phyloP scores from a whole-genome alignment of 2,888 invertebrate genomes.

The Eilema sororculum region DNA sequence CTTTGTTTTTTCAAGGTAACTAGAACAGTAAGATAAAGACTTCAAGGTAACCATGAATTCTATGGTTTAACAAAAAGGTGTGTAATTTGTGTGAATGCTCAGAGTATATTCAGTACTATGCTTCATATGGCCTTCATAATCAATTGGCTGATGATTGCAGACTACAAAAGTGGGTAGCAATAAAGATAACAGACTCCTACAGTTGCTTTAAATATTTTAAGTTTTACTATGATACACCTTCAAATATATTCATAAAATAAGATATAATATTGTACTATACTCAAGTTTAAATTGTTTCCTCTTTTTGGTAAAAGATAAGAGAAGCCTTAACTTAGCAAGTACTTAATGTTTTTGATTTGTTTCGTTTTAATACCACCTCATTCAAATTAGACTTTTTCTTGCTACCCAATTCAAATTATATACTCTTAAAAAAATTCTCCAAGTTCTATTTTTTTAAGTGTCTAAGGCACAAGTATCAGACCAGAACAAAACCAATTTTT shows the following conservation, averaged over 20 bases:
- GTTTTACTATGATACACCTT: background rate
- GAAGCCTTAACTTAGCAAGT: background rate
- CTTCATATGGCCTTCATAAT: constrained; percentile 53
- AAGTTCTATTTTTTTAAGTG: background rate
- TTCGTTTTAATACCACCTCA: background rate
- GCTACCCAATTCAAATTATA: background rate
- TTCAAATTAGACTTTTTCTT: background rate
- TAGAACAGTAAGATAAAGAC: no score
- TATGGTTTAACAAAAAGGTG: constrained; percentile 46
- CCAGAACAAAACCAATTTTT: background rate
- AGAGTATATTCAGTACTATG: constrained; percentile 49
- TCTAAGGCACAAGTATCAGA: background rate
- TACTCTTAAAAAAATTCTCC: background rate
- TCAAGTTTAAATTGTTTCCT: background rate
- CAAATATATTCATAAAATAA: background rate
- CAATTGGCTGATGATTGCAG: constrained; percentile 49
- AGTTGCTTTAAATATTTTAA: background rate
- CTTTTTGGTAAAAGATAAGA: background rate
- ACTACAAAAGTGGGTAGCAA: constrained; percentile 30
- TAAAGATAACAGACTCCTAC: background rate
- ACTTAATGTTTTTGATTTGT: background rate
- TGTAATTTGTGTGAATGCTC: constrained; percentile 54
- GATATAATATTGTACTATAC: background rate
- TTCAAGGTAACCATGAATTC: constrained; percentile 46
- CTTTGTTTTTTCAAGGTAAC: constrained; percentile 36